Percentiles rank a stretch among this genome's conserved stretches.
phyloP scores from a whole-genome alignment of 2,888 invertebrate species.

The Epsilonema sp. region DNA sequence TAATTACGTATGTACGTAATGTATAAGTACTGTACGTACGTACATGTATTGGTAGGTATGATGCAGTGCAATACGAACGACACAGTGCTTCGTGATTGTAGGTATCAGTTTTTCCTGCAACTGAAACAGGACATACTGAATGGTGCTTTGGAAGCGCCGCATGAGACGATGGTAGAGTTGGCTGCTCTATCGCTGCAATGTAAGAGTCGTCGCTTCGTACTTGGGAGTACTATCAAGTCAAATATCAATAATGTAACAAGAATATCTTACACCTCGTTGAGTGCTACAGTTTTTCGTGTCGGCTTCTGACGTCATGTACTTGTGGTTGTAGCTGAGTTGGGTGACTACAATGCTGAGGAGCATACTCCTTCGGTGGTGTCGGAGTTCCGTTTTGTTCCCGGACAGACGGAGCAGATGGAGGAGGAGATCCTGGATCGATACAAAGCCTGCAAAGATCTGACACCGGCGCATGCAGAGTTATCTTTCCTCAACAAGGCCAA shows the following conservation, averaged over 20 bases:
- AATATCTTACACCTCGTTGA: no score
- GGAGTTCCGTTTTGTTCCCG: slow-evolving; percentile 87
- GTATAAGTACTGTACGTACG: no score
- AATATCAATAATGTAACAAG: no score
- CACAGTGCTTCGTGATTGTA: no score
- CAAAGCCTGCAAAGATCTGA: slow-evolving; percentile 49
- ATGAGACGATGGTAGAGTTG: slow-evolving; percentile 65
- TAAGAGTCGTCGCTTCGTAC: no score
- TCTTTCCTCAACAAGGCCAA: slow-evolving; percentile 70
- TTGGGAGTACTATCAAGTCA: no score
- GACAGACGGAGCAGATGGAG: slow-evolving; percentile 86
- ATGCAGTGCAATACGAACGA: no score
- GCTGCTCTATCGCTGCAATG: slow-evolving; percentile 81
- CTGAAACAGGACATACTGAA: slow-evolving; percentile 80
- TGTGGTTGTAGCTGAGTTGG: slow-evolving; percentile 59
- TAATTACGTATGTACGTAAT: no score
- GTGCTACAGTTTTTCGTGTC: no score
- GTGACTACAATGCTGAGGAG: slow-evolving; percentile 73
- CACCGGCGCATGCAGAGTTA: slow-evolving; percentile 84
- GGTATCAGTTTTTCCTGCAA: slow-evolving; percentile 91
- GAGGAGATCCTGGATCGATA: slow-evolving; percentile 75
- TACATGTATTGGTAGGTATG: no score
- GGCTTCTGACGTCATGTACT: background rate
- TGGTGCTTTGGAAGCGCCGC: slow-evolving; percentile 69
- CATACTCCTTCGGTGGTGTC: slow-evolving; percentile 93